These are phyloP conservation scores for Pinctada fucata DNA, from an alignment of 2,888 invertebrate genomes.

Conservation along the genomic window DNA sequence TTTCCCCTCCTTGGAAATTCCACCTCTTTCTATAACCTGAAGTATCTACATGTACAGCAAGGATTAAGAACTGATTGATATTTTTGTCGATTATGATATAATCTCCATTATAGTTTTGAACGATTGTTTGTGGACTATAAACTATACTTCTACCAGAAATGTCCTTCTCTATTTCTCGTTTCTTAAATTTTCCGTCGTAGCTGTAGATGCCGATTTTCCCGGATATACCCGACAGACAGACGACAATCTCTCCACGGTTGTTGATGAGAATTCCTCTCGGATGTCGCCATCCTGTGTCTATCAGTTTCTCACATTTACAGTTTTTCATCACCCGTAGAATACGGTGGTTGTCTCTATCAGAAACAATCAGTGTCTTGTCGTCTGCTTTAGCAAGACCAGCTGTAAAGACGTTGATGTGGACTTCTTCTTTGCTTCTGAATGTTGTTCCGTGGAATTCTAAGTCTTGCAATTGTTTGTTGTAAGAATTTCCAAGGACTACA, in stretches of 20 bases:
- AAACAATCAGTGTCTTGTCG: neutral
- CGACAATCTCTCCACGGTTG: conserved; percentile 4
- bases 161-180: conserved; percentile 2
- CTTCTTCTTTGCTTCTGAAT: too few relatives aligned
- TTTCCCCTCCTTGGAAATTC: neutral
- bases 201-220: conserved; percentile 4
- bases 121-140: conserved; percentile 8
- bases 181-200: neutral
- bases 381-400: too few relatives aligned
- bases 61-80: neutral
- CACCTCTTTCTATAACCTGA: neutral
- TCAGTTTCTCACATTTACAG: neutral
- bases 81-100: conserved; percentile 12
- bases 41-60: conserved; percentile 11
- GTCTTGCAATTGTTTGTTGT: too few relatives aligned
- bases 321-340: conserved; percentile 12
- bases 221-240: conserved; percentile 4
- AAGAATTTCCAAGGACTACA: too few relatives aligned
- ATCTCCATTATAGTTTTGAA: conserved; percentile 16
- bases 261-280: conserved; percentile 10
- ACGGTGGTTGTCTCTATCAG: conserved; percentile 15
- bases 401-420: too few relatives aligned
- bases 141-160: neutral
- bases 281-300: neutral
- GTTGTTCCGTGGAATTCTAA: too few relatives aligned